A percentile compares a stretch with the other conserved stretches of the same genome.
These are phyloP conservation scores for Timema podura DNA, from an alignment of 2,888 invertebrate genomes.

Conservation along the genomic window DNA sequence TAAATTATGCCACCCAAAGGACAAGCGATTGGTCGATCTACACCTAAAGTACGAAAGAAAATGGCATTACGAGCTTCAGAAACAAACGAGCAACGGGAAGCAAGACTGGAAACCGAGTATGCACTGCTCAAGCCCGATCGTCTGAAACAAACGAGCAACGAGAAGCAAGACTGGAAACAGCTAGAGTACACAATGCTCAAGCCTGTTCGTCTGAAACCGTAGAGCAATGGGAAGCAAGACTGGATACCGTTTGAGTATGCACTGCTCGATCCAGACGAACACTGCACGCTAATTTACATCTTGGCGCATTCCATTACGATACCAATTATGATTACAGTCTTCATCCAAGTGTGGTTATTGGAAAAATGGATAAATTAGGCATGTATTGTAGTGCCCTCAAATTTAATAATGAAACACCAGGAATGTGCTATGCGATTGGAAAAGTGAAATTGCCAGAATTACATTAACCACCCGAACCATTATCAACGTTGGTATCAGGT, in stretches of 20 bases:
- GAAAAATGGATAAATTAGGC: too few relatives aligned
- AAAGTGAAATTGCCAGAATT: constrained; percentile 6
- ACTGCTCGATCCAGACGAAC: not conserved
- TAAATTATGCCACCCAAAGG: too few relatives aligned
- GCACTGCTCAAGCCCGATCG: too few relatives aligned
- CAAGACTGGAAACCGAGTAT: constrained; percentile 3
- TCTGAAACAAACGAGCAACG: too few relatives aligned
- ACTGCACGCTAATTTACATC: constrained; percentile 5
- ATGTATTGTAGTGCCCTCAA: too few relatives aligned
- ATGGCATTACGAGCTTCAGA: constrained; percentile 2
- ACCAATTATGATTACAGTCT: constrained; percentile 2
- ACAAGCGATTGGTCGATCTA: constrained; percentile 3
- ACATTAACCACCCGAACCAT: constrained; percentile 6
- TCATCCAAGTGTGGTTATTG: too few relatives aligned
- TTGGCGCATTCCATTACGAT: not conserved
- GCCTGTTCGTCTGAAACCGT: too few relatives aligned
- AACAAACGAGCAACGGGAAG: not conserved
- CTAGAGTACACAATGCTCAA: too few relatives aligned
- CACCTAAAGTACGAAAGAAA: not conserved
- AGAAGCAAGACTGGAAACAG: too few relatives aligned
- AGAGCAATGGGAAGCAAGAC: too few relatives aligned
- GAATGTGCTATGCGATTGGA: not conserved
- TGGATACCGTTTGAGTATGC: too few relatives aligned
- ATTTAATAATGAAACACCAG: not conserved
- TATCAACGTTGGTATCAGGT: constrained; percentile 11